These are phyloP conservation scores for Lottia gigantea DNA, from an alignment of 2,888 invertebrate species.

Conservation along the genomic window DNA sequence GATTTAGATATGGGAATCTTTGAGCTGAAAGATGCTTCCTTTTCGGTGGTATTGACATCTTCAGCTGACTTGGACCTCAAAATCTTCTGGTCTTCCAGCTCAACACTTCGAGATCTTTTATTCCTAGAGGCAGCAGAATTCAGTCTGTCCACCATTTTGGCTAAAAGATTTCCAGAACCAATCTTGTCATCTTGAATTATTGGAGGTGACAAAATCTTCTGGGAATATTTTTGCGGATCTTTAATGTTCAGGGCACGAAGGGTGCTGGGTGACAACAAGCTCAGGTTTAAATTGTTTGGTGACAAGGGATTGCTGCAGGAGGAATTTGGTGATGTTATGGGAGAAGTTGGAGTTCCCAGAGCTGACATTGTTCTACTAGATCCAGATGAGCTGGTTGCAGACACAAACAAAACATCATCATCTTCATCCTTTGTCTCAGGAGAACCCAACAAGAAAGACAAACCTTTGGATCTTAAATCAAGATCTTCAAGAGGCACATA, in stretches of 20 bases:
- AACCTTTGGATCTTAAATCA: slow-evolving; percentile 36
- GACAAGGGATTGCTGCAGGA: not conserved
- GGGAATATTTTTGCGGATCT: slow-evolving; percentile 40
- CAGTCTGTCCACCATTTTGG: slow-evolving; percentile 55
- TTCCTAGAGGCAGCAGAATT: slow-evolving; percentile 53
- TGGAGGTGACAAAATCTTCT: slow-evolving; percentile 14
- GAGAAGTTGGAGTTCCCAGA: not conserved
- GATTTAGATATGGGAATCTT: slow-evolving; percentile 15
- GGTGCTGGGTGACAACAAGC: slow-evolving; percentile 53
- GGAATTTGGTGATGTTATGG: not conserved
- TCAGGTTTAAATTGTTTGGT: slow-evolving; percentile 31
- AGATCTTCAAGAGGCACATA: slow-evolving; percentile 48
- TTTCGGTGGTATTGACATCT: not conserved
- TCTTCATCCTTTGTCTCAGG: not conserved
- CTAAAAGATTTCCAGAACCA: slow-evolving; percentile 35
- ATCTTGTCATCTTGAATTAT: slow-evolving; percentile 32
- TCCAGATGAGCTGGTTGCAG: not conserved
- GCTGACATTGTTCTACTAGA: slow-evolving; percentile 2
- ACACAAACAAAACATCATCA: slow-evolving; percentile 4
- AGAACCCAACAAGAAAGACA: slow-evolving; percentile 37
- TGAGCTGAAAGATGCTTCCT: not conserved
- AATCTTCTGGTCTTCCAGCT: not conserved
- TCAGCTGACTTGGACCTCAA: not conserved
- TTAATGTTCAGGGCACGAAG: slow-evolving; percentile 50
- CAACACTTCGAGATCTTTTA: slow-evolving; percentile 6